Evolutionary conservation across 2,888 invertebrate genomes (phyloP), one percentile per base, ranked within the genome.

Genomic region (Dorcus hopei): DNA sequence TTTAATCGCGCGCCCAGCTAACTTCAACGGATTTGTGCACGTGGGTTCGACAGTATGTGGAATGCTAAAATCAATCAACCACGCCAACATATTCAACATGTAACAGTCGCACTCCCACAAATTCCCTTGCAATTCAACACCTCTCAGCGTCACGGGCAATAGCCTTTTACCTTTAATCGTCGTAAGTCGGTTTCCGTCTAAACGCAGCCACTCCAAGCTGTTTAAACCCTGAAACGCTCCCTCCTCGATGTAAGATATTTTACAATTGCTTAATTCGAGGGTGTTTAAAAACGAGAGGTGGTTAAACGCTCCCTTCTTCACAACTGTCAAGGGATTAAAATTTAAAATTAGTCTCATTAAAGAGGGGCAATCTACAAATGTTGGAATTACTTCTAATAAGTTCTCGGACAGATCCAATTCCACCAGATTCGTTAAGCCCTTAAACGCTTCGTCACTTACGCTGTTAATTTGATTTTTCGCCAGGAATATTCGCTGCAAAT

Each of bases 41-140:
- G 86, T 82, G 26, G 93, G 93, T 71, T 93, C 91, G 52, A 88
- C 86, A 23, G 87, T 84, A 73, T 90, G 87, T 7, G 92, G 90
- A 67, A 90, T 87, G 72, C 88, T 89, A 73, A 88, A 88, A 73
- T 85, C 86, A 65, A 83, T 81, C 70, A 95, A 82, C 93, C 93
- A 94, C 64, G 83, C 79, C 72, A 91, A 87, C 71, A 94, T 80
- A 70, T 90, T 87, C 66, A 88, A 80, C 71, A 94, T 81, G 68
- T 87, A 85, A 77, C 95, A 95, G 78, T 94, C 92, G 78, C 95
- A 95, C 68, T 86, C 84, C 95, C 94, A 95, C 65, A 90, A 88
- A 82, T 95, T 95, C 74, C 88, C 89, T 75, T 93, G 89, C 66
- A 95, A 80, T 70, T 90, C 88, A 59, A 94, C 85, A 58, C 91